These are phyloP conservation scores for Clupea harengus DNA, from an alignment of 2,113 vertebrate genomes.

Conservation along the genomic window DNA sequence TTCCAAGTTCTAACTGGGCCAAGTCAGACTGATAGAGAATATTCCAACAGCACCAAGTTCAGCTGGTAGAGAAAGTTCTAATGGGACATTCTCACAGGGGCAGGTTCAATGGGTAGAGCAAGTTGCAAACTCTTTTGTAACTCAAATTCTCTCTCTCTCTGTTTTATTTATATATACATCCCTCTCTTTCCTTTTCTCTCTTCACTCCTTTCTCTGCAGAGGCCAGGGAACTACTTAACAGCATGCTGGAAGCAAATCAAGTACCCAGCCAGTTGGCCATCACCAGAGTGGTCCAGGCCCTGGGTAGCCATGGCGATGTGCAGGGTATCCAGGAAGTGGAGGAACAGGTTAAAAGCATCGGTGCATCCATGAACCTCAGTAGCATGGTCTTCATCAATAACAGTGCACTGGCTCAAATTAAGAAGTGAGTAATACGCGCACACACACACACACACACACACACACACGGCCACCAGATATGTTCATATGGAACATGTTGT, in stretches of 20 bases:
- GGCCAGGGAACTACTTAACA: slow-evolving; percentile 69
- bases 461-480: background rate
- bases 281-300: slow-evolving; percentile 69
- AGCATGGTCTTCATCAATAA: slow-evolving; percentile 81
- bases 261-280: slow-evolving; percentile 66
- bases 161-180: slow-evolving; percentile 32
- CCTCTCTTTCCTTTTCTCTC: background rate
- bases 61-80: too few relatives aligned
- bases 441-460: slow-evolving; percentile 1
- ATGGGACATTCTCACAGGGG: too few relatives aligned
- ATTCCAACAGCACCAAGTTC: too few relatives aligned
- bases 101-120: too few relatives aligned
- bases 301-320: slow-evolving; percentile 72
- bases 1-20: too few relatives aligned
- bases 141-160: background rate
- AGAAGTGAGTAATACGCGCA: slow-evolving; percentile 73
- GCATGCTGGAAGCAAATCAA: slow-evolving; percentile 60
- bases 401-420: slow-evolving; percentile 75
- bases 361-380: slow-evolving; percentile 61
- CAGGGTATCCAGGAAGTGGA: slow-evolving; percentile 72
- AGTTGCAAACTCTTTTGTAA: background rate
- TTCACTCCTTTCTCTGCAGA: slow-evolving; percentile 62
- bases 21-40: too few relatives aligned
- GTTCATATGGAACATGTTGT: too few relatives aligned
- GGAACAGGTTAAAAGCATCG: slow-evolving; percentile 58